Evolutionary conservation across 92 coral and sea anemone species (phyloP), one percentile per base, ranked within the genome.

Genomic region (Chrysogorgia sp.): DNA sequence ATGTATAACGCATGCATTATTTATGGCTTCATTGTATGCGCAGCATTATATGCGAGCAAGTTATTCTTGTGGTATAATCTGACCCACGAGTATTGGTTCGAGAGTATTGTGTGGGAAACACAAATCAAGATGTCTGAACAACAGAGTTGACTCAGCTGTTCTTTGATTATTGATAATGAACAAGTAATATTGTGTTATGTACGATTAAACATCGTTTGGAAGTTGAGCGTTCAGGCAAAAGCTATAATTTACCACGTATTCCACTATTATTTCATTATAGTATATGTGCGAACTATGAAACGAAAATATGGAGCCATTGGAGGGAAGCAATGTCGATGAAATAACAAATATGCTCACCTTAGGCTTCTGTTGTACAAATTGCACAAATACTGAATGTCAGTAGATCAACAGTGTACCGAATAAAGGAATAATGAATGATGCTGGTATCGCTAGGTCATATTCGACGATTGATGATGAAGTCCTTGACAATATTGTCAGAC

Each of bases 401-500:
- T 22, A 58, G 63, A 30, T 30, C 63, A 6, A 58, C 63, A 30
- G 63, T 58, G 31, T 58, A 58, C 63, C 31, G 63, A 58, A 24
- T 58, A 8, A 58, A 10, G 63, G 63, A 58, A 24, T 58, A 8
- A 58, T 58, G 63, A 58, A 58, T 2, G 63, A 58, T 15, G 28
- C 30, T 22, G 63, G 63, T 24, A 22, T 58, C 19, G 1, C 31
- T 58, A 58, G 63, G 34, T 24, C 28, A 7, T 58, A 58, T 7
- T 24, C 31, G 13, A 30, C 10, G 7, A 24, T 58, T 24, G 30
- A 22, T 58, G 63, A 58, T 24, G 31, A 24, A 3, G 63, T 1
- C 7, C 30, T 58, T 30, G 63, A 58, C 28, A 58, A 58, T 10
- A 24, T 58, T 24, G 34, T 58, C 10, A 8, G 29, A 30, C 9